Base-by-base conservation (phyloP, 2,113 vertebrate genomes). In the Aviceda subcristata region DNA sequence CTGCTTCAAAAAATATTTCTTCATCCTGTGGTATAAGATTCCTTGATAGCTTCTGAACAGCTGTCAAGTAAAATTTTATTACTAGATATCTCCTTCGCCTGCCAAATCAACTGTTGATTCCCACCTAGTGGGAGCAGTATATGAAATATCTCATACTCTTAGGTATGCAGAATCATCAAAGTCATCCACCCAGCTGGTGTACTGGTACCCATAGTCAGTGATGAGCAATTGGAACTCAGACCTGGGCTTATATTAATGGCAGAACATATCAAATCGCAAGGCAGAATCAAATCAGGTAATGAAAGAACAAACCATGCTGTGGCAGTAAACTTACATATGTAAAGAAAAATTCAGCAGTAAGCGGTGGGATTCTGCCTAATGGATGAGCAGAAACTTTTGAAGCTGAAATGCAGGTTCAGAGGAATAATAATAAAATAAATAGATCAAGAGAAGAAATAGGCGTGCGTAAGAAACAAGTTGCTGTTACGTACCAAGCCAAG, bases 21-120 rank as follows among this genome's bases (percentile, higher is more conserved):
- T 96, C 53, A 64, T 92, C 24, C 60, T 86, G 57, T 3, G 3
- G 72, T 48, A 30, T 76, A 92, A 86, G 48, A 63, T 94, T 93
- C 43, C 53, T 73, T 94, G 88, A 96, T 88, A 81, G 20, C 22
- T 97, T 97, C 92, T 94, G 81, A 97, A 91, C 75, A 96, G 36
- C 57, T 96, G 83, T 90, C 96, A 97, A 96, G 73, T 79, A 91
- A 94, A 81, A 90, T 82, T 97, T 92, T 92, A 95, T 94, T 95
- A 84, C 72, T 94, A 81, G 55, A 14, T 90, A 81, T 81, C 92
- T 94, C 45, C 45, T 90, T 90, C 0, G 0, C 51, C 53, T 94
- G 62, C 56, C 38, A 81, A 91, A 96, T 91, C 72, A 96, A 32
- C 72, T 83, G 69, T 68, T 90, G 83, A 92, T 94, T 93, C 73